These are phyloP conservation scores for Chionis minor DNA, from an alignment of 2,113 vertebrate genomes.

Conservation along the genomic window DNA sequence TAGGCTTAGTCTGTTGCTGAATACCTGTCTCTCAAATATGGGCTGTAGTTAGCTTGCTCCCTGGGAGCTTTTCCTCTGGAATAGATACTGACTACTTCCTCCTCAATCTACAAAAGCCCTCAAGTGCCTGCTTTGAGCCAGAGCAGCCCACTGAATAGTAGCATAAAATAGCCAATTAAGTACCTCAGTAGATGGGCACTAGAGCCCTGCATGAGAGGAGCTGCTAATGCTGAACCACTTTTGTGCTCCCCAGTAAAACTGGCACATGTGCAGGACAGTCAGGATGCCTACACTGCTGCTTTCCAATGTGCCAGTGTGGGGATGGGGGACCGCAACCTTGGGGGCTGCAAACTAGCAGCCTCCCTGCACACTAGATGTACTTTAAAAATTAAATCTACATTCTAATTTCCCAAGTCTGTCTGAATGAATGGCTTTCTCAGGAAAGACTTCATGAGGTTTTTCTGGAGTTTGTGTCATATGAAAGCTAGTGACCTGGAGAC, in stretches of 20 bases:
- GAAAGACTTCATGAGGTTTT: not conserved
- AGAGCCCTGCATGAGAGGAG: not conserved
- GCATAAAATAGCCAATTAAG: not conserved
- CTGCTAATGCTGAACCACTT: not conserved
- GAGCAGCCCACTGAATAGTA: not conserved
- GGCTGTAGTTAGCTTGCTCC: not conserved
- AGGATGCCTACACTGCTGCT: not conserved
- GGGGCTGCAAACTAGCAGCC: not conserved
- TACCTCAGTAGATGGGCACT: not conserved
- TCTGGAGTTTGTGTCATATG: not conserved
- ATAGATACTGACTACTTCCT: not conserved
- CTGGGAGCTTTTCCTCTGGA: not conserved
- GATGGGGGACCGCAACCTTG: not conserved
- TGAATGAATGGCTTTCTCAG: not conserved
- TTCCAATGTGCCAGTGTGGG: not conserved
- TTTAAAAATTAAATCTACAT: not conserved
- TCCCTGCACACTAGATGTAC: not conserved
- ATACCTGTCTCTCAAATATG: not conserved
- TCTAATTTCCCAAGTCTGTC: not conserved
- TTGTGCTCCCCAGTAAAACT: fast-evolving
- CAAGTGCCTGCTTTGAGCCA: not conserved
- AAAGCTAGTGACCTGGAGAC: not conserved
- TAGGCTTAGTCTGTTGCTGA: not conserved
- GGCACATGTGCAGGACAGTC: not conserved
- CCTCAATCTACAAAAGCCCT: not conserved